Base-by-base conservation (phyloP, 1,140 invertebrate species). In the Formica selysi region DNA sequence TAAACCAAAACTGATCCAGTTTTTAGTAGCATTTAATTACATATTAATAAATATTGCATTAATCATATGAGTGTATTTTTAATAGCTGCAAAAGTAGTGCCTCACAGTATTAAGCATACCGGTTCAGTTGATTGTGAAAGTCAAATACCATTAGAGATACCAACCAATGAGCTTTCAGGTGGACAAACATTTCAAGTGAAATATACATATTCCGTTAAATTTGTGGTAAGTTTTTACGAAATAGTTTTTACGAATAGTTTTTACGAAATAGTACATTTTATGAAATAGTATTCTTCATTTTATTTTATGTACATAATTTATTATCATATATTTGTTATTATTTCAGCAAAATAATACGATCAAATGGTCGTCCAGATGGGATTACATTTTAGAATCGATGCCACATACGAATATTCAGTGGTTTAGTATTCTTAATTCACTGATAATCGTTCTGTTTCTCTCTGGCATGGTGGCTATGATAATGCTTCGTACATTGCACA, bases 381-480 rank as follows among this genome's bases (percentile, higher is more conserved):
- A 99, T 96, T 99, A 99, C 93, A 99, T 99, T 87, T 95, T 99
- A 65, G 98, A 99, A 94, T 99, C 99, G 2, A 99, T 99, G 97
- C 98, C 98, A 0, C 98, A 99, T 92, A 99, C 99, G 0, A 99
- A 99, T 95, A 99, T 99, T 91, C 99, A 99, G 94, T 99, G 99
- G 99, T 99, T 99, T 92, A 99, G 98, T 74, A 98, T 98, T 90
- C 95, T 98, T 19, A 98, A 98, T 94, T 98, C 98, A 0, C 95
- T 98, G 73, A 98, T 99, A 70, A 98, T 98, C 92, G 98, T 98
- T 19, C 95, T 98, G 4, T 98, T 98, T 93, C 95, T 98, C 7
- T 99, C 98, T 91, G 99, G 99, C 89, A 99, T 99, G 99, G 99
- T 99, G 16, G 99, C 99, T 13, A 99, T 99, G 99, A 99, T 99